Evolutionary conservation across 2,797 vertebrate species (phyloP), one percentile per base, ranked within the genome.

Genomic region (Craterocephalus amniculus): DNA sequence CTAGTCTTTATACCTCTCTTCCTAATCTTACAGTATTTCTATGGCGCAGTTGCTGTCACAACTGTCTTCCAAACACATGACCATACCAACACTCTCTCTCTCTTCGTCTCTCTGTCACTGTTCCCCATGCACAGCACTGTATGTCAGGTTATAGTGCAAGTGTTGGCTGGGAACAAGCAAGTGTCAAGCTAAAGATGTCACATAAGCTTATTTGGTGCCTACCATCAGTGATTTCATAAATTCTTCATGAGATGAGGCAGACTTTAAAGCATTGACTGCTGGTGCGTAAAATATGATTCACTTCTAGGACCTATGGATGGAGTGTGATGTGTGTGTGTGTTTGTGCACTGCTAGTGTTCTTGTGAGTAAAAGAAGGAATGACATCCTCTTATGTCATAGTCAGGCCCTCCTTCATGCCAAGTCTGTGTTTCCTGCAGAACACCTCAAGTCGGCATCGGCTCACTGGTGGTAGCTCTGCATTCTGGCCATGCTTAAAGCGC

Each of bases 251-350:
- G 59, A 62, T 52, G 48, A 59, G 63, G 57, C 80, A 12, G 71
- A 71, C 35, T 77, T 80, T 74, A 72, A 72, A 62, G 57, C 4
- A 16, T n/a, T 67, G 64, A 51, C 78, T 70, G 62, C 57, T 34
- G 49, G 70, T 74, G 77, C 66, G 78, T 77, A 59, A 81, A 74
- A 78, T 69, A 69, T 64, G 52, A 71, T 70, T 84, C 56, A 63
- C 60, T 83, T 73, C 56, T 55, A 62, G 59, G 58, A 55, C 62
- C 38, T 26, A 4, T 59, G 61, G 48, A 29, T 51, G 10, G 26
- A 14, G 55, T 61, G 24, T 63, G 22, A 51, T 61, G 24, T 63
- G 22, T 38, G 36, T 59, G 60, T 62, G 24, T 58, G 22, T 60
- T 20, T 45, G 36, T 57, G 61, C 58, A n/a, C 61, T 57, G 43